Conservation (phyloP, 2,888 invertebrate genomes). For the Choristoneura rosaceana region DNA sequence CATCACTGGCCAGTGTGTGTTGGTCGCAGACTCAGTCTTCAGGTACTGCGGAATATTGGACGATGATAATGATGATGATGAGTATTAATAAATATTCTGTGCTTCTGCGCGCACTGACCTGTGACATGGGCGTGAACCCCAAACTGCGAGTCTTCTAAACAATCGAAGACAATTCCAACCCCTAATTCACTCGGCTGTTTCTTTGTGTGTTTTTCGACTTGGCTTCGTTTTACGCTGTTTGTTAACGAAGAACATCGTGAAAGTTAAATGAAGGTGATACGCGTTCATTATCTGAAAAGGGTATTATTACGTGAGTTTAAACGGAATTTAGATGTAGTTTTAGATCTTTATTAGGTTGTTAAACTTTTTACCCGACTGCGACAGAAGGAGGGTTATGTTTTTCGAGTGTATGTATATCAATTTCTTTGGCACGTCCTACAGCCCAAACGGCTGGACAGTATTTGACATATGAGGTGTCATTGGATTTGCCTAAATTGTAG, state of each 20-base stretch:
- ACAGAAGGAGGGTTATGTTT: no score
- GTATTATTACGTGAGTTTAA: background rate
- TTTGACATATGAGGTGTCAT: no score
- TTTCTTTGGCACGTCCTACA: no score
- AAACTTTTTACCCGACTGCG: no score
- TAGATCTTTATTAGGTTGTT: no score
- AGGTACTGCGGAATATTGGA: no score
- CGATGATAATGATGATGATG: no score
- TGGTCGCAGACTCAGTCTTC: no score
- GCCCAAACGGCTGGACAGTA: no score
- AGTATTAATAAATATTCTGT: background rate
- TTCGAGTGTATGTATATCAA: no score
- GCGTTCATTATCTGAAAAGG: background rate
- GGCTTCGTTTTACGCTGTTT: conserved; percentile 18
- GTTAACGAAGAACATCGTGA: background rate
- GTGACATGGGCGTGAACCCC: background rate
- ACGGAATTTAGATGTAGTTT: background rate
- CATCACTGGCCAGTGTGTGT: no score
- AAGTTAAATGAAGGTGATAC: conserved; percentile 5
- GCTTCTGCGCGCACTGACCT: conserved; percentile 7
- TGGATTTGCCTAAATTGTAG: no score
- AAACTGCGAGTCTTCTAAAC: conserved; percentile 28
- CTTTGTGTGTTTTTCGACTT: conserved; percentile 14
- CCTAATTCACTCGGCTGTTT: conserved; percentile 23
- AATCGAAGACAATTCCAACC: conserved; percentile 26